phyloP scores from a whole-genome alignment of 2,797 vertebrate genomes.

The Coccyzus lansbergi region DNA sequence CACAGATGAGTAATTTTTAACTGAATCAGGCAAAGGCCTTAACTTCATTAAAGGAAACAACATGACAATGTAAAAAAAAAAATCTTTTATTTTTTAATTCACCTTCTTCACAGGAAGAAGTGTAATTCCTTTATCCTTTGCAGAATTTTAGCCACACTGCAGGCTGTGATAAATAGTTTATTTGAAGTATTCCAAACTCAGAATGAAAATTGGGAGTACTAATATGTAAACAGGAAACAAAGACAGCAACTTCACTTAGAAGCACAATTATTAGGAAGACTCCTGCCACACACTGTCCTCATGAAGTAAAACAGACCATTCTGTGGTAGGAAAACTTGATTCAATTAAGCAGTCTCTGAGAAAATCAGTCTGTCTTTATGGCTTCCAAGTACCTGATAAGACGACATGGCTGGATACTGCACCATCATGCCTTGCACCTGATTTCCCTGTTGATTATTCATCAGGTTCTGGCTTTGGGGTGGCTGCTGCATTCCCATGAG shows the following conservation, averaged over 20 bases:
- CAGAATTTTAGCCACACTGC: not conserved
- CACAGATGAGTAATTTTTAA: constrained; percentile 26
- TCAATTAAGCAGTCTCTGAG: not conserved
- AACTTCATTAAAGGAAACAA: constrained; percentile 1
- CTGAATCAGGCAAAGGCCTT: constrained; percentile 12
- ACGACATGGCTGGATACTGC: constrained; percentile 86
- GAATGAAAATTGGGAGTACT: not conserved
- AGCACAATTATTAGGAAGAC: not conserved
- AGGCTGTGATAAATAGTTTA: constrained; percentile 21
- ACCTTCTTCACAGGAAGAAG: constrained; percentile 28
- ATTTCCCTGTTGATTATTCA: constrained; percentile 80
- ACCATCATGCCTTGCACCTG: constrained; percentile 87
- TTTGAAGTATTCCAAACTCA: not conserved
- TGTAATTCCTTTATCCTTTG: not conserved
- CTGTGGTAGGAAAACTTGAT: not conserved
- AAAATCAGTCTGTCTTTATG: not conserved
- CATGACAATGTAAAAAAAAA: not conserved
- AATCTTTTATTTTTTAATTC: not conserved
- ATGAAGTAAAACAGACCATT: not conserved
- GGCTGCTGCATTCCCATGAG: constrained; percentile 86
- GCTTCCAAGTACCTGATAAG: constrained; percentile 82
- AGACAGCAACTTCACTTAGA: not conserved
- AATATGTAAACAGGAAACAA: not conserved
- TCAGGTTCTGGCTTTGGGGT: constrained; percentile 82
- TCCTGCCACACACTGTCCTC: not conserved